Base-by-base conservation (phyloP, 2,113 vertebrate species). In the Dermatemys mawii region DNA sequence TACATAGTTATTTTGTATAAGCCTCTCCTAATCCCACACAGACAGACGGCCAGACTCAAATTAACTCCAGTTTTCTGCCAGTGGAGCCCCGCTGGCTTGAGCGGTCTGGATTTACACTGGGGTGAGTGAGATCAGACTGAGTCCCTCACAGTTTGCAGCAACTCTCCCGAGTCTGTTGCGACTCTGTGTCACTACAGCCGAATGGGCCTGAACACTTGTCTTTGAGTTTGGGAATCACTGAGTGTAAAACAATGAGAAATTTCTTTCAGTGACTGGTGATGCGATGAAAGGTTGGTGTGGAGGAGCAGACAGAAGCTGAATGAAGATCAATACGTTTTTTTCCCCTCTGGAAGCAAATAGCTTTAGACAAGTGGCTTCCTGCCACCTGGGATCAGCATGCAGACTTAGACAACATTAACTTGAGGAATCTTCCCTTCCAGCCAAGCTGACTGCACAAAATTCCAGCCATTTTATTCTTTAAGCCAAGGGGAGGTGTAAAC, bases 311-410 rank as follows among this genome's bases (percentile, higher is more conserved):
- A 95, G 96, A 84, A 86, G 57, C 89, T 94, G 98, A 98, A 98
- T 97, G 85, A 81, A 94, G 98, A 98, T 98, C 97, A 95, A 98
- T 98, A 97, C 80, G 81, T 80, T 93, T 97, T 96, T 83, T 96
- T 80, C 54, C 55, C 88, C 86, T 93, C 96, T 89, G 35, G 21
- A 97, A 97, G 97, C 97, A 98, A 98, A 98, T 95, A 88, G 97
- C 97, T 98, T 98, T 96, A 98, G 98, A 98, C 98, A 97, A 98
- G 98, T 97, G 97, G 96, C 96, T 26, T 90, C 91, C n/a, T 89
- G 91, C 96, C 96, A 97, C 95, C 97, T 90, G 97, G 98, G 97
- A 97, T 96, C 97, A 97, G 92, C 95, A 32, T 1, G 54, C 82
- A 53, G 94, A 89, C 86, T 88, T 76, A 83, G 95, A 92, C 94